These are phyloP conservation scores for Oscheius sp. DNA, from an alignment of 2,888 invertebrate species.

Conservation along the genomic window DNA sequence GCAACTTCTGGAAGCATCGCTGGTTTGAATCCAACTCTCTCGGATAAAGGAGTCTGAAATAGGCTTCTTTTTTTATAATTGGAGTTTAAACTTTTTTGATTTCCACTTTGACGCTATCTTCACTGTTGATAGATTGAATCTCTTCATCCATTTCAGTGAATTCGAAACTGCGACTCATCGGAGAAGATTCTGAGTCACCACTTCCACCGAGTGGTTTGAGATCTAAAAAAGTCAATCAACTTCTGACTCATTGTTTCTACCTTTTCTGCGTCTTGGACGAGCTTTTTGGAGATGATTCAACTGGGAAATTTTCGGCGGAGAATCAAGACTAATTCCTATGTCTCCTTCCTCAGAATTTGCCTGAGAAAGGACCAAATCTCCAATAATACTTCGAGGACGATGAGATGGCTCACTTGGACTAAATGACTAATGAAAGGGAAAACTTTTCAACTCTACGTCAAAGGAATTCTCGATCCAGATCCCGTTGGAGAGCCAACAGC, in stretches of 20 bases:
- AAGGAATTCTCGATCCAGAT: conserved; percentile 37
- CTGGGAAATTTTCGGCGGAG: conserved; percentile 48
- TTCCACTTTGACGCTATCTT: conserved; percentile 10
- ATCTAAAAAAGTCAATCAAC: background rate
- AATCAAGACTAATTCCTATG: conserved; percentile 39
- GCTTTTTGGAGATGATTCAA: conserved; percentile 52
- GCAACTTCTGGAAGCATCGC: conserved; percentile 52
- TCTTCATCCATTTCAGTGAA: conserved; percentile 27
- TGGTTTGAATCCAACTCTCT: conserved; percentile 30
- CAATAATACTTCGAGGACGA: conserved; percentile 48
- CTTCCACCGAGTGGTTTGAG: background rate
- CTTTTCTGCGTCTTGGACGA: conserved; percentile 40
- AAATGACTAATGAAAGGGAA: background rate
- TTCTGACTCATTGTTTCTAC: background rate
- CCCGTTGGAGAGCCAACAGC: conserved; percentile 35
- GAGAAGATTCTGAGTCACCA: conserved; percentile 15
- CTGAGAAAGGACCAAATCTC: conserved; percentile 34
- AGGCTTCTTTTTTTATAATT: background rate
- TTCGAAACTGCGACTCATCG: conserved; percentile 17
- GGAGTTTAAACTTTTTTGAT: conserved; percentile 2
- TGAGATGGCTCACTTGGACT: conserved; percentile 30
- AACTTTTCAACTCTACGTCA: conserved; percentile 5
- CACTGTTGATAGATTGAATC: conserved; percentile 17
- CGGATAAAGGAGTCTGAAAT: conserved; percentile 27
- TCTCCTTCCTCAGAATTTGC: conserved; percentile 16